These are phyloP conservation scores for Hemichromis elongatus DNA, from an alignment of 2,113 vertebrate genomes.

Conservation along the genomic window DNA sequence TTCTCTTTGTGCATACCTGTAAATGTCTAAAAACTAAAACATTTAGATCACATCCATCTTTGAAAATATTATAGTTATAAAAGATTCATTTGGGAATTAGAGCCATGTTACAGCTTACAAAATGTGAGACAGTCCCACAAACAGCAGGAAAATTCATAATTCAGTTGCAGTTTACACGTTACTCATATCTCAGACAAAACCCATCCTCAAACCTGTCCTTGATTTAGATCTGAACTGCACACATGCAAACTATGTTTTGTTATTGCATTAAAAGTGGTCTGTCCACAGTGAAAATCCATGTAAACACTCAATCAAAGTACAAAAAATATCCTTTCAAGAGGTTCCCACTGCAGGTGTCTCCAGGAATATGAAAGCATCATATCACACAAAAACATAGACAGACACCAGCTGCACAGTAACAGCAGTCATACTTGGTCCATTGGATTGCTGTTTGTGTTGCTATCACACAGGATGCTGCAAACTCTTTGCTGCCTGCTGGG, in stretches of 20 bases:
- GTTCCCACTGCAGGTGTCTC: not conserved
- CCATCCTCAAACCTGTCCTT: not conserved
- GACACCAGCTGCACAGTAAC: not conserved
- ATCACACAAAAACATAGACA: not conserved
- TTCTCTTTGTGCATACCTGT: not conserved
- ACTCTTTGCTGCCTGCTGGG: not conserved
- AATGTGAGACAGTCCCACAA: not conserved
- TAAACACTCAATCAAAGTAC: not conserved
- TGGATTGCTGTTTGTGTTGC: not conserved
- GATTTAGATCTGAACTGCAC: not conserved
- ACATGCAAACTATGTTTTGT: not conserved
- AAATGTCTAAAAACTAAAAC: not conserved
- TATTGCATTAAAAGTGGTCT: not conserved
- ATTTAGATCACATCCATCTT: not conserved
- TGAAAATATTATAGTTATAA: not conserved
- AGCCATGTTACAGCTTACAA: not conserved
- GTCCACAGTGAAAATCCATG: not conserved
- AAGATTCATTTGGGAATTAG: not conserved
- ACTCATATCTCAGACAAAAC: not conserved
- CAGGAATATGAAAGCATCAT: not conserved
- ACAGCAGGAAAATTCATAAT: not conserved
- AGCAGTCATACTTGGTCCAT: not conserved
- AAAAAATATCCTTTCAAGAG: not conserved
- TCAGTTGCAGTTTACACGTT: not conserved
- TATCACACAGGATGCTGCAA: not conserved